phyloP scores from a whole-genome alignment of 1,140 invertebrate genomes.

The Caenorhabditis brenneri region DNA sequence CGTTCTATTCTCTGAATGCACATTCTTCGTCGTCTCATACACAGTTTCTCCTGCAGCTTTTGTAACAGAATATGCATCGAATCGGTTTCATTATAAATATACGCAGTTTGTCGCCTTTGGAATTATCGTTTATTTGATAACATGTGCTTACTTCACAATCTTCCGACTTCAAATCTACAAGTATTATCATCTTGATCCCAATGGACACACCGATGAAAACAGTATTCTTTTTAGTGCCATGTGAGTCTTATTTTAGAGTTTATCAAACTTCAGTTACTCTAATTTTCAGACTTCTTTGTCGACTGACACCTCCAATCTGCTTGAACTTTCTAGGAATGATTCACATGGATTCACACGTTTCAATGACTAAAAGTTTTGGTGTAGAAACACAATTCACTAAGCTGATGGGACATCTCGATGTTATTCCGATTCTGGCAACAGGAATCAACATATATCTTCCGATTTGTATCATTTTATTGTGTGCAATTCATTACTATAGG shows the following conservation, averaged over 20 bases:
- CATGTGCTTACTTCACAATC: constrained; percentile 96
- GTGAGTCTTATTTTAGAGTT: constrained; percentile 73
- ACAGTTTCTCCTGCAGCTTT: constrained; percentile 92
- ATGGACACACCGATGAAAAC: constrained; percentile 98
- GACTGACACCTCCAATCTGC: constrained; percentile 95
- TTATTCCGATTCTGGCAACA: constrained; percentile 92
- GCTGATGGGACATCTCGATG: constrained; percentile 99
- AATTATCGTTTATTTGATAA: constrained; percentile 90
- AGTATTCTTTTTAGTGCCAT: constrained; percentile 95
- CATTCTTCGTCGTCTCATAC: constrained; percentile 89
- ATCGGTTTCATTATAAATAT: constrained; percentile 87
- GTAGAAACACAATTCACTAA: constrained; percentile 70
- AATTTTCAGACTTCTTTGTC: constrained; percentile 83
- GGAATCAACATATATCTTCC: constrained; percentile 99
- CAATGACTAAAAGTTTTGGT: constrained; percentile 76
- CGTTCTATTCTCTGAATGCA: constrained; percentile 97
- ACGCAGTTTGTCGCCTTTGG: constrained; percentile 88
- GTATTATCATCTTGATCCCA: constrained; percentile 92
- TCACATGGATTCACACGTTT: constrained; percentile 96
- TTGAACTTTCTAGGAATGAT: constrained; percentile 96
- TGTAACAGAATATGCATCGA: constrained; percentile 82
- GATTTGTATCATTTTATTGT: constrained; percentile 90
- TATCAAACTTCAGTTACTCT: background rate
- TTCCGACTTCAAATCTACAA: constrained; percentile 94
- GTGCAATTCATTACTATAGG: constrained; percentile 88